A percentile compares a stretch with the other conserved stretches of the same genome.
Conservation (phyloP, 2,797 vertebrate genomes). For the Schizopygopsis pylzovi region DNA sequence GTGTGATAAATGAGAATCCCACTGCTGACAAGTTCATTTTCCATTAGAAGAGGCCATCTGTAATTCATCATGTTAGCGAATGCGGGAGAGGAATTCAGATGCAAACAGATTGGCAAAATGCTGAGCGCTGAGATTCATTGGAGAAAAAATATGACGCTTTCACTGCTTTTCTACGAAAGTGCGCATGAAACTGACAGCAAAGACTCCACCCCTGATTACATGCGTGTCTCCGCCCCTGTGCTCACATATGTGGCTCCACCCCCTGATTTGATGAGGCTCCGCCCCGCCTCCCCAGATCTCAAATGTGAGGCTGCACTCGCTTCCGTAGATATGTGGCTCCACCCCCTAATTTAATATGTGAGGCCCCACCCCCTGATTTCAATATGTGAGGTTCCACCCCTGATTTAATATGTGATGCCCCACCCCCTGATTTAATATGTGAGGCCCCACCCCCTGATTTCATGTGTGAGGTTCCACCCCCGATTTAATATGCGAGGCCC, state of each 20-base stretch:
- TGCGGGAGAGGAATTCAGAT: not conserved
- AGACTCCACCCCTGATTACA: not conserved
- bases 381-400: not conserved
- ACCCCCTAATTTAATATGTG: too few relatives aligned
- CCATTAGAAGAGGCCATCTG: conserved; percentile 37
- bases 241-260: not conserved
- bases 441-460: too few relatives aligned
- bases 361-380: too few relatives aligned
- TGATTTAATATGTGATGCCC: too few relatives aligned
- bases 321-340: not conserved
- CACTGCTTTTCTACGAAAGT: not conserved
- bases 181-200: not conserved
- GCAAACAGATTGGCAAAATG: not conserved
- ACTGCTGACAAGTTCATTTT: conserved; percentile 42
- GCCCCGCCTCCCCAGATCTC: not conserved
- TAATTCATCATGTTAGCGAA: conserved; percentile 41
- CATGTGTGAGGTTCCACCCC: too few relatives aligned
- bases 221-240: not conserved
- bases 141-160: not conserved
- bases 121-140: not conserved
- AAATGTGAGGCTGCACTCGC: not conserved
- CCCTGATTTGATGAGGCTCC: not conserved
- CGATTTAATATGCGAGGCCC: too few relatives aligned
- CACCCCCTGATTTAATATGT: too few relatives aligned
- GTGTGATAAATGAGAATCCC: conserved; percentile 34